These are phyloP conservation scores for Acrocephalus scirpaceus DNA, from an alignment of 2,797 vertebrate species.

Conservation along the genomic window DNA sequence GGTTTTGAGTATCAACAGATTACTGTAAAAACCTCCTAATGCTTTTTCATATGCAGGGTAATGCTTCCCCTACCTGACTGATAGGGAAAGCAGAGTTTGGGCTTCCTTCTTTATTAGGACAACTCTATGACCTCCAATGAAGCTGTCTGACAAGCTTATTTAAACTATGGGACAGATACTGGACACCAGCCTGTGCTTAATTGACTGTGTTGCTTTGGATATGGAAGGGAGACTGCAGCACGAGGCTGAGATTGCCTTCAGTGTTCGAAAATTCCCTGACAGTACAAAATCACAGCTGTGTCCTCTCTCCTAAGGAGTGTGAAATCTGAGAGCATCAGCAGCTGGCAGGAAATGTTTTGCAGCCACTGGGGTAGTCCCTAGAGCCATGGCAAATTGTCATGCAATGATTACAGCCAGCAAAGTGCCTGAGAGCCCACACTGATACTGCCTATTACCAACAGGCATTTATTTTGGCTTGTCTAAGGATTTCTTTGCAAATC, in stretches of 20 bases:
- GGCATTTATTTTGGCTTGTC: neutral
- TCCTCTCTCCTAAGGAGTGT: neutral
- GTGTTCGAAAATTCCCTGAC: neutral
- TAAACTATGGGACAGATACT: neutral
- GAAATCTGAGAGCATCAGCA: neutral
- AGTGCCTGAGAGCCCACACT: neutral
- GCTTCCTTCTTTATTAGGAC: neutral
- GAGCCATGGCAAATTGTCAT: neutral
- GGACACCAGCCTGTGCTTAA: neutral
- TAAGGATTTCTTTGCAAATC: neutral
- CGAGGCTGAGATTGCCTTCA: neutral
- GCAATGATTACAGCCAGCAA: neutral
- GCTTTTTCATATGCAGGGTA: neutral
- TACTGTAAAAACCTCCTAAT: neutral
- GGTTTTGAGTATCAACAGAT: neutral
- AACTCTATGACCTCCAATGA: neutral
- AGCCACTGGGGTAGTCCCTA: neutral
- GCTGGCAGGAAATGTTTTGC: neutral
- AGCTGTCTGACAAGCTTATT: neutral
- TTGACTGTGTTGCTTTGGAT: neutral
- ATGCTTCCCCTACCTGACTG: neutral
- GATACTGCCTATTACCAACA: neutral
- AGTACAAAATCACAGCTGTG: conserved; percentile 13
- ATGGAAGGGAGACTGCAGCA: neutral
- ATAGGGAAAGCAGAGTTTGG: neutral